phyloP scores from a whole-genome alignment of 2,113 vertebrate species.

The Chascanopsetta lugubris region DNA sequence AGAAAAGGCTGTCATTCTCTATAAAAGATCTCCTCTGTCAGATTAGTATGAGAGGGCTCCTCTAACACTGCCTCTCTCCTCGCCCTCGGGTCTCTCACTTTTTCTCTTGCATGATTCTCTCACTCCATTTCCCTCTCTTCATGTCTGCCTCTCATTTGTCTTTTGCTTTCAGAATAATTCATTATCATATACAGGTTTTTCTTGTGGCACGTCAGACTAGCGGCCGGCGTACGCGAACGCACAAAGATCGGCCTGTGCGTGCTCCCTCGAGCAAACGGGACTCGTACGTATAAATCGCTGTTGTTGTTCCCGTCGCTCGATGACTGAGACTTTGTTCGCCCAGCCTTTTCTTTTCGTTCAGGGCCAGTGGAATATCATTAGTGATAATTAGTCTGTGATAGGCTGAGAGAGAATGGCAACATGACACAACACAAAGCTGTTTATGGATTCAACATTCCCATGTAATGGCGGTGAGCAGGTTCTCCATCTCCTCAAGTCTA shows the following conservation, averaged over 20 bases:
- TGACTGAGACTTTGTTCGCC: slow-evolving; percentile 31
- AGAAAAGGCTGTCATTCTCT: slow-evolving; percentile 77
- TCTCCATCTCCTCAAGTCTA: slow-evolving; percentile 35
- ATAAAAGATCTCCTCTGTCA: slow-evolving; percentile 80
- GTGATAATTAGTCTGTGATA: slow-evolving; percentile 53
- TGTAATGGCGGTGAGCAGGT: slow-evolving; percentile 28
- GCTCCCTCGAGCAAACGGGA: slow-evolving; percentile 12
- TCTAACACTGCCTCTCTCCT: slow-evolving; percentile 46
- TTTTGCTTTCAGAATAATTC: slow-evolving; percentile 43
- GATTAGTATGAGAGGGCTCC: slow-evolving; percentile 74
- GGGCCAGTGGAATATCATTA: slow-evolving; percentile 49
- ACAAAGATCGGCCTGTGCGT: slow-evolving; percentile 21
- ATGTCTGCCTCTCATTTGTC: slow-evolving; percentile 48
- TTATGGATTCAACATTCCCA: slow-evolving; percentile 14
- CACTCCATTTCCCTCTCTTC: slow-evolving; percentile 60
- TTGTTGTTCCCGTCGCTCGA: slow-evolving; percentile 33
- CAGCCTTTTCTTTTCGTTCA: slow-evolving; percentile 36
- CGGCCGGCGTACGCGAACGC: slow-evolving; percentile 28
- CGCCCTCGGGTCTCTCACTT: slow-evolving; percentile 47
- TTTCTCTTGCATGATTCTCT: slow-evolving; percentile 51
- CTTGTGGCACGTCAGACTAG: slow-evolving; percentile 36
- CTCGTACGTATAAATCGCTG: slow-evolving; percentile 29
- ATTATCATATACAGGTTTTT: slow-evolving; percentile 32
- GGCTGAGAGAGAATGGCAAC: slow-evolving; percentile 22
- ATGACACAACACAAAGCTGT: slow-evolving; percentile 23